Conservation (phyloP, 2,113 vertebrate species). For the Pelusios castaneus region DNA sequence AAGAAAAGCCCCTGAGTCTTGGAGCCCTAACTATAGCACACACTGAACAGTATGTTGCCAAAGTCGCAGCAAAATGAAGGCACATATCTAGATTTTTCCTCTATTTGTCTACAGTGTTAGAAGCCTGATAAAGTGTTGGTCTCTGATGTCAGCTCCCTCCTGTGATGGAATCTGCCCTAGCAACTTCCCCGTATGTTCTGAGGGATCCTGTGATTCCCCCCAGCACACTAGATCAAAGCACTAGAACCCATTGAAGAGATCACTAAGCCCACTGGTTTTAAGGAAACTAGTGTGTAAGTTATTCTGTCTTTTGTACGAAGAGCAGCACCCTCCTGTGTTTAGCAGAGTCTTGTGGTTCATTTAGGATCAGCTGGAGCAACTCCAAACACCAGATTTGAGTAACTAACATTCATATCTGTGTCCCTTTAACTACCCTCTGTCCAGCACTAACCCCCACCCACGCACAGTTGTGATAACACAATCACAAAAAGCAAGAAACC, state of each 20-base stretch:
- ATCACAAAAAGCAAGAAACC: not conserved
- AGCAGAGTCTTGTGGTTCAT: not conserved
- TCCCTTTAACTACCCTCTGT: not conserved
- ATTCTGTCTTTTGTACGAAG: not conserved
- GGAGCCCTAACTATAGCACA: not conserved
- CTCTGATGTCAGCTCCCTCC: not conserved
- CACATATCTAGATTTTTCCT: not conserved
- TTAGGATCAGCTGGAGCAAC: not conserved
- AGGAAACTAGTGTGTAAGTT: not conserved
- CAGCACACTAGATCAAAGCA: not conserved
- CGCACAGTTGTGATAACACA: not conserved
- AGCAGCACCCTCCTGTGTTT: not conserved
- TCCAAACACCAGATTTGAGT: not conserved
- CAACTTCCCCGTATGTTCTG: not conserved
- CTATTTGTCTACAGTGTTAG: not conserved
- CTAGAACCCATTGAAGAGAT: not conserved
- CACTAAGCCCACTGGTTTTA: not conserved
- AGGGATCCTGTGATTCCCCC: not conserved
- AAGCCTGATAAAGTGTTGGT: not conserved
- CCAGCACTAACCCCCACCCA: not conserved
- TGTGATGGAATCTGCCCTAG: not conserved
- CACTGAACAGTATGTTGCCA: not conserved
- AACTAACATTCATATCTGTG: not conserved
- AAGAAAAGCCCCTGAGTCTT: too few relatives aligned
- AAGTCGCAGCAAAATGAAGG: not conserved